phyloP scores from a whole-genome alignment of 2,797 vertebrate species.

The Ispidina picta region DNA sequence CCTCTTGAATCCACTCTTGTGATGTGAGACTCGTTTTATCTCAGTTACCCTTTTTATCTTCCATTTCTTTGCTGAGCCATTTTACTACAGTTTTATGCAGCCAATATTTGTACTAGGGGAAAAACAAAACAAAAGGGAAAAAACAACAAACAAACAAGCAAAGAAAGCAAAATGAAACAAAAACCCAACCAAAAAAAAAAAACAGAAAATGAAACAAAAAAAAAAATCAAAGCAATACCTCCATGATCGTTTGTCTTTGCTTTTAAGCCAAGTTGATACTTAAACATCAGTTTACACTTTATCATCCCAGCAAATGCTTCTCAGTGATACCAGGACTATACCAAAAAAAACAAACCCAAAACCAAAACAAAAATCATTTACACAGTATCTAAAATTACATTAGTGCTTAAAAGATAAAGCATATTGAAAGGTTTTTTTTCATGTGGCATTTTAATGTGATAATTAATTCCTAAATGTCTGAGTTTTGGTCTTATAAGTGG shows the following conservation, averaged over 20 bases:
- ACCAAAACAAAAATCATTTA: background rate
- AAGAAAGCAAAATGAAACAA: background rate
- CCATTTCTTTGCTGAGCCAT: background rate
- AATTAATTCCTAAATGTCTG: constrained; percentile 47
- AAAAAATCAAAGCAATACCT: background rate
- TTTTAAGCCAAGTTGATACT: background rate
- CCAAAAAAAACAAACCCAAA: too few relatives aligned
- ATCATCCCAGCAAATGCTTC: background rate
- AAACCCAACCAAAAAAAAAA: background rate
- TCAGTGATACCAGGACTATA: background rate
- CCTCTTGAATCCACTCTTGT: background rate
- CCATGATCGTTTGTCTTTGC: background rate
- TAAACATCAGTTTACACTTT: background rate
- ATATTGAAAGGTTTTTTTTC: background rate
- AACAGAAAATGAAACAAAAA: background rate
- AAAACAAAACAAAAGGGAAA: background rate
- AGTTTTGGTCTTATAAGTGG: constrained; percentile 39
- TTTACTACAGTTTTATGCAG: background rate
- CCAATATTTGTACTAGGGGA: background rate
- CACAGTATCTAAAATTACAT: background rate
- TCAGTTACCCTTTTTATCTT: background rate
- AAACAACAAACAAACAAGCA: background rate
- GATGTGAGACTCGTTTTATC: background rate
- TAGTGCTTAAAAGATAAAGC: background rate
- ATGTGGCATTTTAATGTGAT: background rate